Base-by-base conservation (phyloP, 2,113 vertebrate genomes). In the Sylvietta virens region DNA sequence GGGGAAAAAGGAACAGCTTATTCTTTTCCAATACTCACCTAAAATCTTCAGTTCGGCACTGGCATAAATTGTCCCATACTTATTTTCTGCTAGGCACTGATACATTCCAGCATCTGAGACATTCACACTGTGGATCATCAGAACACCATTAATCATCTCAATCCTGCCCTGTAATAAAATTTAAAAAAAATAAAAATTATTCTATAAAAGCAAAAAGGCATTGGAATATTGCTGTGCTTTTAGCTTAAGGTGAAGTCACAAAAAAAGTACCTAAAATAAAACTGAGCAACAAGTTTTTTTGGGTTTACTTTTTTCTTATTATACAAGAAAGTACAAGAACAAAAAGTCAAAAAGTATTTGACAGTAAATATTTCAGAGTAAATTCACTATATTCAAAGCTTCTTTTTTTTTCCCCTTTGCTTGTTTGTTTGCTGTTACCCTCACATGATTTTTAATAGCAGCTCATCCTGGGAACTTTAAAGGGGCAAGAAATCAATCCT, bases 51-150 rank as follows among this genome's bases (percentile, higher is more conserved):
- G 98, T 82, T 99, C 98, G 0, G 99, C 99, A 65, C 98, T 98
- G 10, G 98, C 98, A 94, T 99, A 99, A 96, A 99, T 96, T 37
- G 98, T 95, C 51, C 98, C 98, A 4, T 99, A 98, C 80, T 99
- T 99, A 92, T 99, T 99, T 97, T 99, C 99, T 31, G 99, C 99
- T 44, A 99, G 97, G 78, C 99, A 99, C 92, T 99, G 99, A 97
- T 99, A 99, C 99, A 99, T 99, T 87, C 99, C 99, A 12, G 99
- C 99, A 95, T 99, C 99, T 9, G 98, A 97, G n/a, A 98, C 96
- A 94, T 98, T 98, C 76, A 99, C 98, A 79, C 60, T 98, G 70
- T 97, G 97, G 97, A 99, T 99, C 92, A 97, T 97, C 94, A 99
- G 96, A 65, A 99, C 98, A 73, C 99, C 99, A 79, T 99, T 99